phyloP scores from a whole-genome alignment of 2,113 vertebrate genomes.

The Chloropsis cyanopogon region DNA sequence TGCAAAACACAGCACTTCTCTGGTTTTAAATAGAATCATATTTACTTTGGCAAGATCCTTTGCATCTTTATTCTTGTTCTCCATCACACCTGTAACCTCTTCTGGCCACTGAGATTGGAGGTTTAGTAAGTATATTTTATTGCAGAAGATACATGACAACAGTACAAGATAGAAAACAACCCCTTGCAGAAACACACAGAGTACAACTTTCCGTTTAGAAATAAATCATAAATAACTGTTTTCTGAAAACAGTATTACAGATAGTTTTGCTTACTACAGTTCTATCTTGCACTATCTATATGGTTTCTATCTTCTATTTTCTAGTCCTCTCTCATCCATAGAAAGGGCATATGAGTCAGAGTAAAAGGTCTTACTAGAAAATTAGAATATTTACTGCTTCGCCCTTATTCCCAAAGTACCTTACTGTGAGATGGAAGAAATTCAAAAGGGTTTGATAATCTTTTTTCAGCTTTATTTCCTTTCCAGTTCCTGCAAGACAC shows the following conservation, averaged over 20 bases:
- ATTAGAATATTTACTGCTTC: background rate
- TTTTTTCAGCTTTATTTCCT: background rate
- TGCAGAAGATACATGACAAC: background rate
- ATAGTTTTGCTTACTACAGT: background rate
- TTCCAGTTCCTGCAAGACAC: background rate
- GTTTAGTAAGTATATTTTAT: background rate
- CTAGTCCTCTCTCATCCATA: background rate
- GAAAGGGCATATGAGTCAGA: background rate
- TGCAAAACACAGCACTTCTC: background rate
- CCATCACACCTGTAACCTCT: background rate
- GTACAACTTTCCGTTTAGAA: background rate
- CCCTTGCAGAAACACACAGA: background rate
- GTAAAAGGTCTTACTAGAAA: background rate
- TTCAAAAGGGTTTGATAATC: background rate
- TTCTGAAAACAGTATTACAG: background rate
- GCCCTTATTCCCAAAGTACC: background rate
- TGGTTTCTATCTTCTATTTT: background rate
- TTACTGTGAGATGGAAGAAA: background rate
- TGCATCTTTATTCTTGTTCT: background rate
- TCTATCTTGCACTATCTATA: background rate
- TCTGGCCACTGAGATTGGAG: background rate
- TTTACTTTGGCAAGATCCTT: background rate
- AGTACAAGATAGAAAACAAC: background rate
- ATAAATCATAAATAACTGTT: background rate
- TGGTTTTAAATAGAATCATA: background rate